These are phyloP conservation scores for Sebastes oblongus DNA, from an alignment of 2,797 vertebrate species.

Conservation along the genomic window DNA sequence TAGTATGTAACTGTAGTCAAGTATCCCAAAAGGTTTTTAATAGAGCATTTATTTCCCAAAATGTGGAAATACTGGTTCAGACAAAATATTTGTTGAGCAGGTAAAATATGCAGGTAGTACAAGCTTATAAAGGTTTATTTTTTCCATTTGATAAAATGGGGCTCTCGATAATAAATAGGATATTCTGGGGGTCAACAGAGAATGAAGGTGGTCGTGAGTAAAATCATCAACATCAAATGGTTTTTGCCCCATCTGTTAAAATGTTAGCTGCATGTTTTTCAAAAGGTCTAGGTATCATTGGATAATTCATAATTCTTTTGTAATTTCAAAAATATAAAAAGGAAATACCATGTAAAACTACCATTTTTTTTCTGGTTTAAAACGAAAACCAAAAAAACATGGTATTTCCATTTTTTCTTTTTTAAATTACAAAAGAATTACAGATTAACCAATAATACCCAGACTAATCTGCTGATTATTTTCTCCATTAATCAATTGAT, in stretches of 20 bases:
- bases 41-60: constrained; percentile 87
- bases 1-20: neutral
- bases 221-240: constrained; percentile 48
- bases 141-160: constrained; percentile 90
- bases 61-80: constrained; percentile 93
- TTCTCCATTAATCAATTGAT: too few relatives aligned
- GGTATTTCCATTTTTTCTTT: too few relatives aligned
- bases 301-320: too few relatives aligned
- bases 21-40: constrained; percentile 70
- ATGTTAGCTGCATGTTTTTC: constrained; percentile 65
- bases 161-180: constrained; percentile 96
- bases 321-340: too few relatives aligned
- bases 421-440: too few relatives aligned
- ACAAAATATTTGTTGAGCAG: constrained; percentile 89
- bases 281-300: too few relatives aligned
- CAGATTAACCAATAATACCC: too few relatives aligned
- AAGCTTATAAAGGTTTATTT: constrained; percentile 91
- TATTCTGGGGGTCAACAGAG: constrained; percentile 83
- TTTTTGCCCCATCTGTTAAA: constrained; percentile 51
- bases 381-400: too few relatives aligned
- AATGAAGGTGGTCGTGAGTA: constrained; percentile 78
- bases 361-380: too few relatives aligned
- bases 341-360: too few relatives aligned
- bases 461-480: too few relatives aligned
- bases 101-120: constrained; percentile 92